A percentile compares a stretch with the other conserved stretches of the same genome.
These are phyloP conservation scores for Cephus rjabovi DNA, from an alignment of 2,888 invertebrate species.

Conservation along the genomic window DNA sequence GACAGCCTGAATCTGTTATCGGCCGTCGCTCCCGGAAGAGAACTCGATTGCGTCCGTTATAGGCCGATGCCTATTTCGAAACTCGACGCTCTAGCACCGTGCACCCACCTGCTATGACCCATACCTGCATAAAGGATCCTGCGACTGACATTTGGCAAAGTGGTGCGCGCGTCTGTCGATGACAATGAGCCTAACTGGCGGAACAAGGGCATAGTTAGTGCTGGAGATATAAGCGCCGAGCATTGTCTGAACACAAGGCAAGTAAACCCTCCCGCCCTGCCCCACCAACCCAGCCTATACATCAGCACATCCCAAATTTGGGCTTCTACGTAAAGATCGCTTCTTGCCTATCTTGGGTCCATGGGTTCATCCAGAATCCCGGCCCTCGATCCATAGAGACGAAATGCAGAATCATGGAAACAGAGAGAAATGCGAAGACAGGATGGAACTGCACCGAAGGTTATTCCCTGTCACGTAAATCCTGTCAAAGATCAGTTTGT, in stretches of 20 bases:
- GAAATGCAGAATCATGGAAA: not conserved
- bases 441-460: not conserved
- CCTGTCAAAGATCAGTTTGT: not conserved
- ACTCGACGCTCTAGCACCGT: not conserved
- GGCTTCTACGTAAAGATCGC: not conserved
- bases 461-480: not conserved
- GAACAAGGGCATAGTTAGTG: conserved; percentile 16
- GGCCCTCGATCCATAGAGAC: not conserved
- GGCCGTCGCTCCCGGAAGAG: not conserved
- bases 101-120: conserved; percentile 19
- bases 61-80: not conserved
- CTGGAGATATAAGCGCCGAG: not conserved
- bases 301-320: not conserved
- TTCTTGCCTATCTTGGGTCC: not conserved
- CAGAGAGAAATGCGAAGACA: not conserved
- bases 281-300: accelerated
- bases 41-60: not conserved
- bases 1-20: no score
- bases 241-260: not conserved
- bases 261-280: no score
- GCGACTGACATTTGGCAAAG: conserved; percentile 23
- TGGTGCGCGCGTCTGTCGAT: conserved; percentile 2
- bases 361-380: not conserved
- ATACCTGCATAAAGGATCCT: conserved; percentile 4
- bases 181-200: conserved; percentile 27